Evolutionary conservation across 2,888 invertebrate species (phyloP), one percentile per base, ranked within the genome.

Genomic region (Microctonus hyperodae): DNA sequence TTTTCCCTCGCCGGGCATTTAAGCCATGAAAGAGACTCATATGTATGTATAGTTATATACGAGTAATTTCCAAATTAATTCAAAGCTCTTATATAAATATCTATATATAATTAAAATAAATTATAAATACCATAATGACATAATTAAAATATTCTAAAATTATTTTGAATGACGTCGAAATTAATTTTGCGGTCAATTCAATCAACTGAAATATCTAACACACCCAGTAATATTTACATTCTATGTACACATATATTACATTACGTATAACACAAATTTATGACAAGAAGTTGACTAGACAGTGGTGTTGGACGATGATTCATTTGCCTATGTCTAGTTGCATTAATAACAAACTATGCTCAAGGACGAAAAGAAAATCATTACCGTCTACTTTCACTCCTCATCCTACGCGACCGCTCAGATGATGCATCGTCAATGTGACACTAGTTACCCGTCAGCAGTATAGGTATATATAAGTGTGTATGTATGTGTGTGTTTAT

Each of bases 161-260:
- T 76, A 76, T 77, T 73, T 76, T 70, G 69, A 75, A 75, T 80
- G 78, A 80, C 78, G 79, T 78, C 78, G 79, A 51, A n/a, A 69
- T 72, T 55, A 28, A 48, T 58, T 50, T 50, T 23, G 51, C 70
- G 68, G 25, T 37, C 25, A 37, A 56, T 48, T 20, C 44, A 57
- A 56, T 33, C 33, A 11, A 57, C 57, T 55, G 13, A 55, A 20
- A 25, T 51, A n/a, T 25, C 9, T 22, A 51, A 51, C 51, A 25
- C 51, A 51, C 51, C 51, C 23, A 51, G 51, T 13, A 51, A 25
- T 23, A 23, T 28, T 44, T 28, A 33, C 2, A 31, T 16, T 31
- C 16, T 20, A 16, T 33, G 20, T 16, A 16, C 10, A 16, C 22
- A 16, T 55, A 16, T 55, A 55, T 31, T 31, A 33, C 28, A 55